A percentile compares a stretch with the other conserved stretches of the same genome.
phyloP scores from a whole-genome alignment of 2,113 vertebrate species.

The Limnothrissa miodon region DNA sequence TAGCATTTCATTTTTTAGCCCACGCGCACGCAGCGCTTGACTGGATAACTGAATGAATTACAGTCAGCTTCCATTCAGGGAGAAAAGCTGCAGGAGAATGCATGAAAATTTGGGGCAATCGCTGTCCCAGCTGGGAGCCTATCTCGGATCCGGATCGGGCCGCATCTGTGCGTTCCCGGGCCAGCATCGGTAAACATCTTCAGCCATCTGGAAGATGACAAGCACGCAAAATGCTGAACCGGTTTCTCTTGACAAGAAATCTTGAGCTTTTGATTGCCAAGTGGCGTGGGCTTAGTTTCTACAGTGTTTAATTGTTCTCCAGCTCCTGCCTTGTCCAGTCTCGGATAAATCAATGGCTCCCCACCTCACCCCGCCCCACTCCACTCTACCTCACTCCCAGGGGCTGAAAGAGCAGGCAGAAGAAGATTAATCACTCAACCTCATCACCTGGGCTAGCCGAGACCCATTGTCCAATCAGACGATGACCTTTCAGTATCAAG shows the following conservation, averaged over 20 bases:
- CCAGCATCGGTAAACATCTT: no score
- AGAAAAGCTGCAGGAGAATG: background rate
- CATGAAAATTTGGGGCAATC: background rate
- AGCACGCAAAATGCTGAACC: background rate
- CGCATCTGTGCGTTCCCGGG: no score
- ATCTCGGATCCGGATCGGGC: background rate
- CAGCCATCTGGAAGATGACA: no score
- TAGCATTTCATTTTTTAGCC: background rate
- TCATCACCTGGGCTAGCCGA: constrained; percentile 12
- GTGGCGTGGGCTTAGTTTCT: constrained; percentile 35
- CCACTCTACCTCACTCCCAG: constrained; percentile 1
- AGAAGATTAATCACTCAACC: constrained; percentile 41
- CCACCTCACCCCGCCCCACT: background rate
- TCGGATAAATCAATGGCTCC: constrained; percentile 40
- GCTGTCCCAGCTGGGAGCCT: background rate
- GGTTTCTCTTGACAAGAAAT: constrained; percentile 12
- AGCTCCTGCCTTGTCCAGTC: constrained; percentile 32
- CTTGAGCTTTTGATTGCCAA: constrained; percentile 21
- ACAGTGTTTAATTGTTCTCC: constrained; percentile 41
- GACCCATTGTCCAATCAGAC: constrained; percentile 32
- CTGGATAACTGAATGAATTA: constrained; percentile 10
- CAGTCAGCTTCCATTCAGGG: background rate
- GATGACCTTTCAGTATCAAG: constrained; percentile 45
- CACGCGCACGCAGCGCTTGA: background rate
- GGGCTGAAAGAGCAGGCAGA: constrained; percentile 28